Conservation (phyloP, 2,797 vertebrate genomes). For the Artibeus lituratus region DNA sequence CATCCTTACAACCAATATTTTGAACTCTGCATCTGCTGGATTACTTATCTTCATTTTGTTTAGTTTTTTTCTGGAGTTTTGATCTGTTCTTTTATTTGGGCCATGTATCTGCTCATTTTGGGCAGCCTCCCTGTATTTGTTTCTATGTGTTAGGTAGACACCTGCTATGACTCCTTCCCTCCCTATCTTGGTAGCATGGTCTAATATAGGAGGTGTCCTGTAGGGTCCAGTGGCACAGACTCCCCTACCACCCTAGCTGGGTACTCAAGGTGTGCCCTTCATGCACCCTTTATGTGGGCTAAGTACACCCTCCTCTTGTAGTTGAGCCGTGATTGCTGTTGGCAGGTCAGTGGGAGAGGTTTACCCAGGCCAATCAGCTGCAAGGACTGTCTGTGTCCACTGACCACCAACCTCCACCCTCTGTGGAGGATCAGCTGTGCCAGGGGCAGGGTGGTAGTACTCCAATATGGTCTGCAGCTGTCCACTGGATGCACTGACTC, state of each 20-base stretch:
- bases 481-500: too few species aligned
- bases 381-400: too few species aligned
- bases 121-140: background rate
- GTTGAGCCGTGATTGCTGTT: too few species aligned
- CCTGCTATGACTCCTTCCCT: background rate
- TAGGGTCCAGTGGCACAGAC: background rate
- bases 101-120: background rate
- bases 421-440: too few species aligned
- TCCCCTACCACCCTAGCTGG: background rate
- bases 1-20: background rate
- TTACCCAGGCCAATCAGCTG: too few species aligned
- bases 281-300: background rate
- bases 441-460: too few species aligned
- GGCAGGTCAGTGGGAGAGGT: too few species aligned
- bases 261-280: background rate
- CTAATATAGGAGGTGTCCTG: background rate
- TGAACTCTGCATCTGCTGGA: background rate
- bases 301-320: background rate
- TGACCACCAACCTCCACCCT: too few species aligned
- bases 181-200: background rate
- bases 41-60: background rate
- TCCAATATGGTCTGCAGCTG: too few species aligned
- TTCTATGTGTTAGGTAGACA: background rate
- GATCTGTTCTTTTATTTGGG: background rate
- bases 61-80: background rate